These are phyloP conservation scores for Rousettus madagascariensis DNA, from an alignment of 2,797 vertebrate genomes.

Conservation along the genomic window DNA sequence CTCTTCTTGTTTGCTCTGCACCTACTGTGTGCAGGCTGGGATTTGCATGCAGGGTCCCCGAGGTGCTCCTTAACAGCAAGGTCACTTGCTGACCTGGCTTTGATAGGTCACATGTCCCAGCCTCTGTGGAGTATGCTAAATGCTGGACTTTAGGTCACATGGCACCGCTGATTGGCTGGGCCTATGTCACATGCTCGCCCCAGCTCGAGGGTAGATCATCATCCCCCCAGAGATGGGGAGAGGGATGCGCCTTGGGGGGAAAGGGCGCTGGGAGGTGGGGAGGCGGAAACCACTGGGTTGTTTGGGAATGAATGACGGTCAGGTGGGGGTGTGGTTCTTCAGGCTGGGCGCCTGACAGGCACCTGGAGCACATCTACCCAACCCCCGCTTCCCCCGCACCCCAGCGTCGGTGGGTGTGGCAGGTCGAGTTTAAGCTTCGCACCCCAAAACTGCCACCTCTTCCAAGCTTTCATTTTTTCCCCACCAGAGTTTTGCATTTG, in stretches of 20 bases:
- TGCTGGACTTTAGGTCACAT: neutral
- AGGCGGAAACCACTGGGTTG: neutral
- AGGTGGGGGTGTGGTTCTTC: no score
- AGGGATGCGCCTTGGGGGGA: no score
- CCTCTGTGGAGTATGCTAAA: neutral
- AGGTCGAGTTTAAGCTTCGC: neutral
- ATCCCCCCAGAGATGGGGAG: neutral
- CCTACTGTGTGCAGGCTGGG: neutral
- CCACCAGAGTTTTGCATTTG: neutral
- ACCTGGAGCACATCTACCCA: neutral
- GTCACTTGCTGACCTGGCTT: neutral
- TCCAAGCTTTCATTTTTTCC: neutral
- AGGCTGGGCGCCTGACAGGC: neutral
- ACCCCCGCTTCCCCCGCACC: neutral
- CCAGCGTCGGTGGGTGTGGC: neutral
- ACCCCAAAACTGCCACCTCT: neutral
- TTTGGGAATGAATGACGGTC: neutral
- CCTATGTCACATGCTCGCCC: neutral
- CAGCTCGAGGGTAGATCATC: neutral
- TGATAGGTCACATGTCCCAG: neutral
- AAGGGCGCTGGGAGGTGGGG: neutral
- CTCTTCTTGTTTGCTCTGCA: neutral
- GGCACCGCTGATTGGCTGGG: neutral
- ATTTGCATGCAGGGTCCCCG: fast-evolving
- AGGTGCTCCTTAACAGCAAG: neutral